A percentile compares a stretch with the other conserved stretches of the same genome.
These are phyloP conservation scores for Eristalis pertinax DNA, from an alignment of 2,888 invertebrate species.

Conservation along the genomic window DNA sequence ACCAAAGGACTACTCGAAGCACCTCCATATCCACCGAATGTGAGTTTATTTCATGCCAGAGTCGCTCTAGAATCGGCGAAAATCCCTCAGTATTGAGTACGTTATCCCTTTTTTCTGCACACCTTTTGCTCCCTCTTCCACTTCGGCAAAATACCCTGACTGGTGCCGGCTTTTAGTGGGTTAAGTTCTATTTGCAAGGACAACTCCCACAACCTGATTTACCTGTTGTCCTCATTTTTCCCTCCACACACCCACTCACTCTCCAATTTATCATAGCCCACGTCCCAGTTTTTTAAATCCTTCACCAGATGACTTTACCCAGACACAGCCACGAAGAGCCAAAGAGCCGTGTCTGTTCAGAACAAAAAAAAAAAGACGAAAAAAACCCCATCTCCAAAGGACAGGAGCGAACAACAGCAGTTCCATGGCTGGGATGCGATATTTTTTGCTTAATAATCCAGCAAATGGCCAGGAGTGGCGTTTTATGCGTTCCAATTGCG, in stretches of 20 bases:
- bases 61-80: no score
- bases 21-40: no score
- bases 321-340: neutral
- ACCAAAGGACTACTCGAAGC: no score
- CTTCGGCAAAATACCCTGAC: neutral
- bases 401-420: neutral
- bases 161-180: neutral
- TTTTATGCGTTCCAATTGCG: conserved; percentile 59
- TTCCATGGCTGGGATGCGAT: conserved; percentile 36
- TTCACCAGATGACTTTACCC: neutral
- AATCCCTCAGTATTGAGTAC: no score
- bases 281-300: neutral
- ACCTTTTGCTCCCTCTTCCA: neutral
- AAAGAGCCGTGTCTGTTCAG: neutral
- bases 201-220: neutral
- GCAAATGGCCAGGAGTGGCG: conserved; percentile 55
- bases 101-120: no score
- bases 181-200: neutral
- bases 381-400: neutral
- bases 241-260: neutral
- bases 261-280: neutral
- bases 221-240: neutral
- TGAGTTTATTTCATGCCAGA: no score
- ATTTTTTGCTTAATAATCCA: conserved; percentile 65
- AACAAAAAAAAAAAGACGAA: neutral